Conservation (phyloP, 2,888 invertebrate genomes). For the Andrena chrysosceles region DNA sequence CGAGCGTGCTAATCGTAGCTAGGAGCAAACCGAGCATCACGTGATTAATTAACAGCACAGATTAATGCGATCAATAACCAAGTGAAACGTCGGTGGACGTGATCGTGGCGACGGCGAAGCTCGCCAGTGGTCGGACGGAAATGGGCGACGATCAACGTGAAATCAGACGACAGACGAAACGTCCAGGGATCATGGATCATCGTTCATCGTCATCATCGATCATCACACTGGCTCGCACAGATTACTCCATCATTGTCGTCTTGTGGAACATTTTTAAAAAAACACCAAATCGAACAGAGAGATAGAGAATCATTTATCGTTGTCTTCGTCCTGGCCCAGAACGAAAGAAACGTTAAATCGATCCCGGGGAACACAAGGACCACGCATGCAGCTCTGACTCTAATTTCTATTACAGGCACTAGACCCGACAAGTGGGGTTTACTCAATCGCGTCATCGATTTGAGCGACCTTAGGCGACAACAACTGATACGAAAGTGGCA, state of each 20-base stretch:
- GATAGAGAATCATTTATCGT: constrained; percentile 2
- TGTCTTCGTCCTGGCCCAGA: constrained; percentile 29
- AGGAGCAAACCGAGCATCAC: background rate
- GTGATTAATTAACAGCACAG: constrained; percentile 29
- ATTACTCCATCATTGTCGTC: constrained; percentile 45
- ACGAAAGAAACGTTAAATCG: constrained; percentile 11
- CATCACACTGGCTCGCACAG: constrained; percentile 36
- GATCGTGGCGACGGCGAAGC: constrained; percentile 31
- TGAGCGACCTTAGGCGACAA: constrained; percentile 82
- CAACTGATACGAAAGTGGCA: constrained; percentile 82
- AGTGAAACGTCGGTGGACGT: constrained; percentile 49
- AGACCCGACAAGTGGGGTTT: constrained; percentile 80
- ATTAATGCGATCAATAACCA: constrained; percentile 35
- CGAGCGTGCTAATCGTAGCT: background rate
- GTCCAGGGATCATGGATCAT: constrained; percentile 47
- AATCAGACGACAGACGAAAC: constrained; percentile 45
- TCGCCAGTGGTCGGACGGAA: constrained; percentile 22
- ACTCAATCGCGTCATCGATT: constrained; percentile 79
- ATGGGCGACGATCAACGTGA: constrained; percentile 32
- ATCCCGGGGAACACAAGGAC: constrained; percentile 16
- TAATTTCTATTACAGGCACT: constrained; percentile 80
- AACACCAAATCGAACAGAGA: no score
- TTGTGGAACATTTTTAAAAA: constrained; percentile 21
- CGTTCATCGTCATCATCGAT: constrained; percentile 53
- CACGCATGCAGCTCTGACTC: constrained; percentile 60